Evolutionary conservation across 2,797 vertebrate species (phyloP), one percentile per base, ranked within the genome.

Genomic region (Hippocampus kuda): DNA sequence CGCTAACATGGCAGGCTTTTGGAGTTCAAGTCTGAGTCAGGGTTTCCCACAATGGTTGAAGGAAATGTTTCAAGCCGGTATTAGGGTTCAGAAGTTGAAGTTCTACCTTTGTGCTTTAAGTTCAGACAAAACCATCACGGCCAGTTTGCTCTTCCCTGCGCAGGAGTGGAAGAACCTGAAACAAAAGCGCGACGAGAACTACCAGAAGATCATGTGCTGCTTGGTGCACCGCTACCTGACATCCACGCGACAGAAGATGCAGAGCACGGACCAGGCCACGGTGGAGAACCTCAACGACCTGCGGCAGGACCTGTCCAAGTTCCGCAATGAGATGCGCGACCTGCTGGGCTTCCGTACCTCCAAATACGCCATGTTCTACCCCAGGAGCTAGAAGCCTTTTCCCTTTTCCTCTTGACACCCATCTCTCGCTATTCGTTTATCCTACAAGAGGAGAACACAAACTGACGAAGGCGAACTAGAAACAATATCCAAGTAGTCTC

Each of bases 141-240:
- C 62, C 22, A 69, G 54, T 41, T 10, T 51, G 41, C 44, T 64
- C 71, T 65, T 67, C 5, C 68, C 4, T 68, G 79, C 85, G 42
- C 89, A 99, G 97, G 97, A 99, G 78, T 99, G 97, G 97, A 94
- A 85, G 85, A 98, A 94, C 83, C 88, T 99, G 81, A 98, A 98
- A 79, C 95, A 96, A 79, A 98, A 98, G 80, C 91, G 92, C 38
- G 94, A 98, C 54, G 93, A 97, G 75, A 99, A 98, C 89, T 99
- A 99, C 76, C 97, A 99, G 74, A 99, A 98, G 82, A 98, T 99
- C 81, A 99, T 99, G 94, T 98, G 97, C 68, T 99, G 97, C 71
- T 90, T 99, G 74, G 97, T 99, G 44, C 97, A 99, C 79, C 97
- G 97, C 64, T 99, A 99, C 84, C 73, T 99, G 89, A 99, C 97